These are phyloP conservation scores for Dryococelus australis DNA, from an alignment of 2,888 invertebrate species.

Conservation along the genomic window DNA sequence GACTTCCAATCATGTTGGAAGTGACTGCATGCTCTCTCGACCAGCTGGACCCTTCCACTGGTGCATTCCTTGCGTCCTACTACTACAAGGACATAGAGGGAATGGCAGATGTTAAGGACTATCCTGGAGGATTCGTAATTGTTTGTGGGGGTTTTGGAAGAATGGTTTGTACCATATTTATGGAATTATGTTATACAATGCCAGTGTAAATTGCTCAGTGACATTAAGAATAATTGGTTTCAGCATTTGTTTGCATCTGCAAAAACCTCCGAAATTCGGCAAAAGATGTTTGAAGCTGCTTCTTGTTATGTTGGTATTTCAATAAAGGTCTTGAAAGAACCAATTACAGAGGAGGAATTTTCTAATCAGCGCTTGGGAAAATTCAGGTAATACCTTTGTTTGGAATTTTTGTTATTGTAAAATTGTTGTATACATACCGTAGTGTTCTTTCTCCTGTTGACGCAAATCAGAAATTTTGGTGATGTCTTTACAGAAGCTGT, in stretches of 20 bases:
- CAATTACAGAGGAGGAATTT: slow-evolving; percentile 87
- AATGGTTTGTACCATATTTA: slow-evolving; percentile 61
- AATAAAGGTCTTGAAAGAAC: slow-evolving; percentile 83
- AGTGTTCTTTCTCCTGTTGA: too few relatives aligned
- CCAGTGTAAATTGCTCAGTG: neutral
- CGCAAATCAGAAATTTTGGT: too few relatives aligned
- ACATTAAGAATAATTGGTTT: slow-evolving; percentile 49
- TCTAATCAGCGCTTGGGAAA: slow-evolving; percentile 89
- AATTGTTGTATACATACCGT: neutral
- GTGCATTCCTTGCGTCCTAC: slow-evolving; percentile 81
- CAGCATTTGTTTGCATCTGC: slow-evolving; percentile 87
- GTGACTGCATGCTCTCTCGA: slow-evolving; percentile 92
- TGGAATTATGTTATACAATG: neutral
- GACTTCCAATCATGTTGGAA: slow-evolving; percentile 87
- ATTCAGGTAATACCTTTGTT: slow-evolving; percentile 70
- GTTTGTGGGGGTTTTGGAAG: slow-evolving; percentile 92
- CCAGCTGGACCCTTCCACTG: slow-evolving; percentile 88
- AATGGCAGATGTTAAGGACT: slow-evolving; percentile 82
- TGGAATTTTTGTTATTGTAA: slow-evolving; percentile 33
- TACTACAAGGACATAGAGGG: slow-evolving; percentile 87
- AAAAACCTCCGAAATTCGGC: slow-evolving; percentile 86
- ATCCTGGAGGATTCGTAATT: slow-evolving; percentile 91
- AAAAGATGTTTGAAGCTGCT: slow-evolving; percentile 85
- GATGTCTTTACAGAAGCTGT: too few relatives aligned
- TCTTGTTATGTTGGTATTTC: slow-evolving; percentile 80